Evolutionary conservation across 1,140 invertebrate genomes (phyloP), one percentile per base, ranked within the genome.

Genomic region (Drosophila arawakana): DNA sequence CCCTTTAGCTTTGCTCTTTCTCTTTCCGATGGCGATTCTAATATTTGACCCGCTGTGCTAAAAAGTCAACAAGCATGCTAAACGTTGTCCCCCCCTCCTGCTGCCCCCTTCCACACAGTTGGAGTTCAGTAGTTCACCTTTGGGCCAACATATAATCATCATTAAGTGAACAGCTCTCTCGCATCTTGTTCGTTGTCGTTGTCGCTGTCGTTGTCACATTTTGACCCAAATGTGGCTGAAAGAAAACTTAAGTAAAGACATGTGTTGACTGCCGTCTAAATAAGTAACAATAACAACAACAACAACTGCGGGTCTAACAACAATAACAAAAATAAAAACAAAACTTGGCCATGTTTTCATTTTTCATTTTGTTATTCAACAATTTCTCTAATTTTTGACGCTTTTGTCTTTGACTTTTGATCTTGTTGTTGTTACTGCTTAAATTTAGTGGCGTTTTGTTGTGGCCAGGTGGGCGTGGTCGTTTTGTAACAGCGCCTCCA

Each of bases 201-300:
- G 35, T 41, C 44, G 35, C 30, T 55, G 50, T 59, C 18, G 47
- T 18, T 75, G 66, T 70, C 68, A 65, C 68, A 65, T 60, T 76
- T 59, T 76, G 73, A 76, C 73, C 73, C 68, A 66, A 55, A 66
- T 73, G 78, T 72, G 65, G 46, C 60, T 39, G 54, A 57, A 80
- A 30, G 25, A 30, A 76, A 83, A 84, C 81, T 84, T 80, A 80
- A 83, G 81, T 84, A 80, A 77, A 85, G 77, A 77, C 81, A 84
- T 83, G 69, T 83, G 81, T 77, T 66, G 68, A 71, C 73, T 65
- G 71, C 50, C 73, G 73, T 52, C 13, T 21, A 73, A 44, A 13
- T 11, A 50, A 13, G 3, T 5, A 9, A 58, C 59, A 62, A 70
- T 70, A 79, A 61, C 47, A 69, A 55, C 49, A 61, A 80, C 58